Evolutionary conservation across 2,797 vertebrate genomes (phyloP), one percentile per base, ranked within the genome.

Genomic region (Artibeus lituratus): DNA sequence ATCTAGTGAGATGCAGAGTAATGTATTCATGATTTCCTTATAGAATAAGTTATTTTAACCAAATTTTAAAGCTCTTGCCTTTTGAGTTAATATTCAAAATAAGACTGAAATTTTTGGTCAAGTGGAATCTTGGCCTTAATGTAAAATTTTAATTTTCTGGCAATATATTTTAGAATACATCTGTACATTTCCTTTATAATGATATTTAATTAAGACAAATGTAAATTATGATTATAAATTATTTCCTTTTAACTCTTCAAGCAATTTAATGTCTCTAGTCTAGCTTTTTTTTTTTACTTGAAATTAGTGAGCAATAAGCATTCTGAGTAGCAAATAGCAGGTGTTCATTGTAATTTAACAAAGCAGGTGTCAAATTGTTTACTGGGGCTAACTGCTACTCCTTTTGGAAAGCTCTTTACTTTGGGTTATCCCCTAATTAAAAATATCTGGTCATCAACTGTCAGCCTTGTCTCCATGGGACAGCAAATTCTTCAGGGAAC

Each of bases 311-410:
- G 26, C 53, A 81, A 44, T 93, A 80, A 78, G 16, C 57, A 73
- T 72, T 92, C 16, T 77, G 82, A 80, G 14, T 76, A 53, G 37
- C 35, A 1, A 93, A 95, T 96, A 89, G 51, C 96, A 97, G 90
- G 88, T 97, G 96, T 96, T 96, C 94, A 44, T 74, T 59, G 47
- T 94, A 96, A 97, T 96, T 94, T 97, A 82, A 94, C 95, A 95
- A 97, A 97, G 92, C 95, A 95, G 92, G 85, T 96, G 96, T 97
- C 97, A 96, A 88, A 92, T 84, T 97, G 90, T 97, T 97, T 95
- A 95, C 83, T 57, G 53, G 96, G 81, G 74, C 87, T 90, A 95
- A 92, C 94, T 69, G 95, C 85, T 94, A 90, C 73, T 95, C 92
- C 95, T 96, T 96, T 92, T 92, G 96, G 95, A 85, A 95, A 90